A percentile compares a stretch with the other conserved stretches of the same genome.
Evolutionary conservation across 2,113 vertebrate genomes (phyloP).

Genomic region (Psilopogon haemacephalus): DNA sequence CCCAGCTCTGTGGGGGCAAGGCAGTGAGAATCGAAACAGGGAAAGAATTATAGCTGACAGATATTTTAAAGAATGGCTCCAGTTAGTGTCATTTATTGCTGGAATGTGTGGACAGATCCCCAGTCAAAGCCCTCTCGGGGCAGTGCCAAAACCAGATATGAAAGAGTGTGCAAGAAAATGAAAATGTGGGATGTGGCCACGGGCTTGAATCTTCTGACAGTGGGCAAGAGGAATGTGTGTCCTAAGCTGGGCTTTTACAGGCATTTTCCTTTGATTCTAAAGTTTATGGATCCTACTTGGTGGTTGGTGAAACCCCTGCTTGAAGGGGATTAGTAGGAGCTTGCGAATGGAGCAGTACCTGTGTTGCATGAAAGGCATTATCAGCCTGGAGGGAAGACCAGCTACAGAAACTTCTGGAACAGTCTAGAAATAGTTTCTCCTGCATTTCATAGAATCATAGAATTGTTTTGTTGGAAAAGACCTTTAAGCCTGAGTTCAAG

Average conservation of each 20-base stretch:
- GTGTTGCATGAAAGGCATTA: neutral
- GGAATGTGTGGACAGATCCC: conserved; percentile 18
- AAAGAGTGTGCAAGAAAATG: neutral
- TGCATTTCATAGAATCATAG: neutral
- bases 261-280: neutral
- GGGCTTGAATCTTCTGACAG: conserved; percentile 2
- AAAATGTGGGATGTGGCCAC: neutral
- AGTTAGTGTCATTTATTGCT: conserved; percentile 28
- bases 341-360: neutral
- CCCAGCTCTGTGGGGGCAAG: conserved; percentile 38
- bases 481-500: too few species aligned
- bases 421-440: neutral
- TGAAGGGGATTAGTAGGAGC: neutral
- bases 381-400: neutral
- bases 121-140: neutral
- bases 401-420: neutral
- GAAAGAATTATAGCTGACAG: conserved; percentile 43
- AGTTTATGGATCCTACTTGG: neutral
- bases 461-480: too few species aligned
- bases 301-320: neutral
- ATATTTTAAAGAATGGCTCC: conserved; percentile 34
- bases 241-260: neutral
- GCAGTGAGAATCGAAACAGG: conserved; percentile 14
- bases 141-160: conserved; percentile 41
- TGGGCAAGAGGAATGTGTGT: neutral